Percentiles rank a stretch among this genome's conserved stretches.
Evolutionary conservation across 1,140 invertebrate species (phyloP).

Genomic region (Heliconius hewitsoni): DNA sequence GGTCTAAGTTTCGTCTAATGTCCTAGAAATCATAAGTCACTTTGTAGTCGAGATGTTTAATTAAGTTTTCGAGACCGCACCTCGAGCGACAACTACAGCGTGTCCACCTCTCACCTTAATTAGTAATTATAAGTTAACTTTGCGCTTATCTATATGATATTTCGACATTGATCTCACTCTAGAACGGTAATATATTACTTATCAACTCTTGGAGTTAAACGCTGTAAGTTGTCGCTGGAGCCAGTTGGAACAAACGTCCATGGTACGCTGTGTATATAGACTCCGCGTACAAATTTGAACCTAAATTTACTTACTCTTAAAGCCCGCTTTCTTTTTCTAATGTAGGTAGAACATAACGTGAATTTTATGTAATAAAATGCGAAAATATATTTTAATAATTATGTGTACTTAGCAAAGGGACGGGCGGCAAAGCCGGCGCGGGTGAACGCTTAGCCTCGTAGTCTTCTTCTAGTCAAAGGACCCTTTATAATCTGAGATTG

Average conservation of each 20-base stretch:
- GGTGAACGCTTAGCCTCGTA: constrained; percentile 62
- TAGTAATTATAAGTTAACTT: constrained; percentile 18
- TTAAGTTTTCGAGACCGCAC: constrained; percentile 74
- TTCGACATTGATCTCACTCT: constrained; percentile 43
- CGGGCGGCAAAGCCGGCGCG: constrained; percentile 75
- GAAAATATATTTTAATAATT: constrained; percentile 81
- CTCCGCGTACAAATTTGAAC: constrained; percentile 78
- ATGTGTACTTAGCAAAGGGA: constrained; percentile 76
- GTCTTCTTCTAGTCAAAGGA: constrained; percentile 56
- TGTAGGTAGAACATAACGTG: constrained; percentile 79
- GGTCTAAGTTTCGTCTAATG: constrained; percentile 78
- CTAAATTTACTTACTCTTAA: constrained; percentile 73
- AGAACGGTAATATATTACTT: constrained; percentile 17
- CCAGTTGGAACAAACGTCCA: constrained; percentile 75
- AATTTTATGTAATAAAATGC: constrained; percentile 81
- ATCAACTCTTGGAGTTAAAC: constrained; percentile 9
- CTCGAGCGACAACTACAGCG: constrained; percentile 54
- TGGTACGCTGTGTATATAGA: constrained; percentile 79
- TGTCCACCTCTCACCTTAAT: constrained; percentile 16
- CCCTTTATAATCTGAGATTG: constrained; percentile 37
- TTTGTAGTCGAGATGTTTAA: constrained; percentile 73
- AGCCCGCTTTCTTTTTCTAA: constrained; percentile 79
- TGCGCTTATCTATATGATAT: constrained; percentile 16
- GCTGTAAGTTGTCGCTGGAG: constrained; percentile 53
- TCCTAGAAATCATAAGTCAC: constrained; percentile 76